phyloP scores from a whole-genome alignment of 2,113 vertebrate species.

The Aramus guarauna region DNA sequence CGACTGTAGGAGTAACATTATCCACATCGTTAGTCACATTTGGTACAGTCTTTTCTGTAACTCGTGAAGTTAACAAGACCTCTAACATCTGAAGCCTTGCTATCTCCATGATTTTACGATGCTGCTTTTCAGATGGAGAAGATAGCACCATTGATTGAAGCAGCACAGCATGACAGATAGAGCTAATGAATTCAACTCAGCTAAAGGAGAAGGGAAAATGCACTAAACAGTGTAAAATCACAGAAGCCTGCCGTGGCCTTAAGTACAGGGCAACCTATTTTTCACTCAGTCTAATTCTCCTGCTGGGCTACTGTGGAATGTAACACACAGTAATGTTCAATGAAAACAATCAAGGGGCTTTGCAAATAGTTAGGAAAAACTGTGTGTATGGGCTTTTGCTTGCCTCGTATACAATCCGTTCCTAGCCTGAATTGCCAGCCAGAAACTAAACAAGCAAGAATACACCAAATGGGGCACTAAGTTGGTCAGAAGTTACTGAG shows the following conservation, averaged over 20 bases:
- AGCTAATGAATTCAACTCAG: constrained; percentile 16
- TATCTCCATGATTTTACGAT: constrained; percentile 5
- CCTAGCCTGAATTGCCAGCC: neutral
- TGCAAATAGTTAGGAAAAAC: neutral
- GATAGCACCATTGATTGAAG: constrained; percentile 14
- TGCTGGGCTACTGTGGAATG: neutral
- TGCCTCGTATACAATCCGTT: neutral
- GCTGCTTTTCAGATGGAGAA: constrained; percentile 28
- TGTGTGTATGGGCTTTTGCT: neutral
- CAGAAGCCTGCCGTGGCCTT: neutral
- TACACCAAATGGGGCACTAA: neutral
- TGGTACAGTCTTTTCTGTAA: neutral
- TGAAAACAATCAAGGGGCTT: constrained; percentile 1
- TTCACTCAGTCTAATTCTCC: neutral
- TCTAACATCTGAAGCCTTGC: neutral
- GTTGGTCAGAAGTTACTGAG: neutral
- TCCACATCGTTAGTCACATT: neutral
- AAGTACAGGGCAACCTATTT: constrained; percentile 1
- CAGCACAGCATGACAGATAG: constrained; percentile 12
- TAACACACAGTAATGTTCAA: neutral
- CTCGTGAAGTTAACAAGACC: constrained; percentile 10
- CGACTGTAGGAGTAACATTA: neutral
- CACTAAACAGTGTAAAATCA: neutral
- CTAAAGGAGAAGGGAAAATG: constrained; percentile 8
- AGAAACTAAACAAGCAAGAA: neutral